Conservation (phyloP, 2,888 invertebrate species). For the Cyclophora albipunctata region DNA sequence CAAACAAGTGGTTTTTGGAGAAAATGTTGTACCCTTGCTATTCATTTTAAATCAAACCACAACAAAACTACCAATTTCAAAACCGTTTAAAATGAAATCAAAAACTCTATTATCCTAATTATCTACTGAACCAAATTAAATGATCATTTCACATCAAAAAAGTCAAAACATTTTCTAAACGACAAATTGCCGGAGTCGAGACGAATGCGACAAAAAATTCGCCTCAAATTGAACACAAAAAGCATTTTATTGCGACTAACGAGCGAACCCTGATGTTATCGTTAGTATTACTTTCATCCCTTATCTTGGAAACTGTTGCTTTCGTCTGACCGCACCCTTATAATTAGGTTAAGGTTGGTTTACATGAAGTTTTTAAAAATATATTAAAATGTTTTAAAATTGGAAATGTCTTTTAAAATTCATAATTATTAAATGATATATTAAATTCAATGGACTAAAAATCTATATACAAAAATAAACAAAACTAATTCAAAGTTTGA, state of each 20-base stretch:
- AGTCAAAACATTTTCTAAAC: slow-evolving; percentile 36
- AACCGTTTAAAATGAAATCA: too few species aligned
- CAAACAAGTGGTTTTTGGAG: too few species aligned
- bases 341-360: slow-evolving; percentile 48
- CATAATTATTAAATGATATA: too few species aligned
- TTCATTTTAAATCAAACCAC: too few species aligned
- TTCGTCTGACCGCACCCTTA: slow-evolving; percentile 51
- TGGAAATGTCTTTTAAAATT: background rate
- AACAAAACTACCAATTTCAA: too few species aligned
- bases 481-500: too few species aligned
- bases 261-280: slow-evolving; percentile 64
- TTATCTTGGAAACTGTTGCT: slow-evolving; percentile 49
- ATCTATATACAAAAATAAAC: too few species aligned
- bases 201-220: slow-evolving; percentile 63
- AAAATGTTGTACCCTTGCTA: too few species aligned
- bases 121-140: slow-evolving; percentile 11
- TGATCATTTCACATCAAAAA: slow-evolving; percentile 12
- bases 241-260: slow-evolving; percentile 65
- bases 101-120: too few species aligned
- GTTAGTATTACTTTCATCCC: slow-evolving; percentile 69
- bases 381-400: background rate
- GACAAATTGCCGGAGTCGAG: slow-evolving; percentile 62
- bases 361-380: slow-evolving; percentile 30
- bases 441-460: too few species aligned
- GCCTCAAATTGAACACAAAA: slow-evolving; percentile 56